Conservation (phyloP, 1,140 invertebrate species). For the Stenopsyche tienmushanensis region DNA sequence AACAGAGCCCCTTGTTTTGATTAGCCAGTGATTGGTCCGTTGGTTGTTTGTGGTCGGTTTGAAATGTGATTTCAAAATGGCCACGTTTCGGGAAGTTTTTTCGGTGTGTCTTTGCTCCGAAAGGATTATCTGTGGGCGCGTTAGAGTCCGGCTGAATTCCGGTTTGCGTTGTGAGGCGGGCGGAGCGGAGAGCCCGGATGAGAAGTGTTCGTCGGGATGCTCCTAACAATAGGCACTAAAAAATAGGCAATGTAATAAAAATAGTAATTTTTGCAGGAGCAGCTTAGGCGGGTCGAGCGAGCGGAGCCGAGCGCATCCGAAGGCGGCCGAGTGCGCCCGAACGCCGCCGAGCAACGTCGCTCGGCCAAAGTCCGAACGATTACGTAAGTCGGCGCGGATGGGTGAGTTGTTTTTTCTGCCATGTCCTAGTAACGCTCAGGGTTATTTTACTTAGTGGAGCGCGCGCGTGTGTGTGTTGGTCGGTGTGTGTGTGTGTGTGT, state of each 20-base stretch:
- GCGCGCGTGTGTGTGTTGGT: too few relatives aligned
- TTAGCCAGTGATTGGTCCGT: too few relatives aligned
- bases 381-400: conserved; percentile 12
- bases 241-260: neutral
- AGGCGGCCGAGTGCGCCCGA: neutral
- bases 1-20: too few relatives aligned
- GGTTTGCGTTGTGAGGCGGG: neutral
- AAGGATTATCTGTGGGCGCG: too few relatives aligned
- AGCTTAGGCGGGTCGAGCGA: too few relatives aligned
- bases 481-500: neutral
- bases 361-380: conserved; percentile 17
- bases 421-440: conserved; percentile 3
- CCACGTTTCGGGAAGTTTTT: too few relatives aligned
- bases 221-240: conserved; percentile 1
- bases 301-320: neutral
- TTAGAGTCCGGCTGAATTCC: too few relatives aligned
- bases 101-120: too few relatives aligned
- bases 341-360: conserved; percentile 5
- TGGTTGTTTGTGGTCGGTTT: too few relatives aligned
- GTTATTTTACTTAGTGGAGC: conserved; percentile 12
- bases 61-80: too few relatives aligned
- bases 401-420: neutral
- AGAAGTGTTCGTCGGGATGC: neutral
- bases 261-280: neutral
- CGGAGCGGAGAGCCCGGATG: neutral